Evolutionary conservation across 2,888 invertebrate species (phyloP).

Genomic region (Apomyelois bistriatella): DNA sequence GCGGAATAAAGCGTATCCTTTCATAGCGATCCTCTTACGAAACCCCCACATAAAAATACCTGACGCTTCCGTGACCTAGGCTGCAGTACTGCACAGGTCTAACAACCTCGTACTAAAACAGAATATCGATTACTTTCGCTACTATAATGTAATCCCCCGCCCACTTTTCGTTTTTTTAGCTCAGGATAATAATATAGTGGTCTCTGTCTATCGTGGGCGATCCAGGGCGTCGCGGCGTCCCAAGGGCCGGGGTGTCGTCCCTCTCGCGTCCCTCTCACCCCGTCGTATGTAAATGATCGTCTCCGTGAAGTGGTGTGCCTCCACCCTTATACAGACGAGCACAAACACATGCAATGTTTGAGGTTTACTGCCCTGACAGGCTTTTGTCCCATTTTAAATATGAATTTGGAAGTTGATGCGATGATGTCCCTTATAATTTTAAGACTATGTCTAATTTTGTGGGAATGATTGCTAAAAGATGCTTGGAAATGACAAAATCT

Average conservation of each 20-base stretch:
- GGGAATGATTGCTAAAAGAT: conserved; percentile 22
- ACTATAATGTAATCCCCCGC: conserved; percentile 81
- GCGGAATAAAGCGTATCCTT: conserved; percentile 24
- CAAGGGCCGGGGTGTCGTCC: conserved; percentile 39
- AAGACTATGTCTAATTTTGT: conserved; percentile 28
- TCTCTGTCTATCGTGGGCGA: conserved; percentile 59
- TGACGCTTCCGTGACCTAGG: conserved; percentile 61
- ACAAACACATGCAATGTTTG: conserved; percentile 52
- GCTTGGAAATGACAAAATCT: not conserved
- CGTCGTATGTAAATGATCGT: conserved; percentile 79
- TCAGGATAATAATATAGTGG: conserved; percentile 70
- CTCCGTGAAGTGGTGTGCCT: conserved; percentile 63
- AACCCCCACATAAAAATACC: conserved; percentile 33
- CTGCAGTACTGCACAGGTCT: conserved; percentile 74
- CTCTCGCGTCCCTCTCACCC: conserved; percentile 47
- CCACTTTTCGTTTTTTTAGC: conserved; percentile 78
- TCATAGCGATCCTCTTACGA: conserved; percentile 23
- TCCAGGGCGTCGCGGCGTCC: conserved; percentile 49
- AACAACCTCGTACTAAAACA: conserved; percentile 78
- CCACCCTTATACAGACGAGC: conserved; percentile 43
- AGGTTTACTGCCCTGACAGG: conserved; percentile 77
- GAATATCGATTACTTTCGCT: conserved; percentile 82
- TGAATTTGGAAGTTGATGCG: conserved; percentile 58
- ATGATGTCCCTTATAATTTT: conserved; percentile 41
- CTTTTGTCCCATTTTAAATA: conserved; percentile 75